phyloP scores from a whole-genome alignment of 2,888 invertebrate genomes.

The Venusia cambrica region DNA sequence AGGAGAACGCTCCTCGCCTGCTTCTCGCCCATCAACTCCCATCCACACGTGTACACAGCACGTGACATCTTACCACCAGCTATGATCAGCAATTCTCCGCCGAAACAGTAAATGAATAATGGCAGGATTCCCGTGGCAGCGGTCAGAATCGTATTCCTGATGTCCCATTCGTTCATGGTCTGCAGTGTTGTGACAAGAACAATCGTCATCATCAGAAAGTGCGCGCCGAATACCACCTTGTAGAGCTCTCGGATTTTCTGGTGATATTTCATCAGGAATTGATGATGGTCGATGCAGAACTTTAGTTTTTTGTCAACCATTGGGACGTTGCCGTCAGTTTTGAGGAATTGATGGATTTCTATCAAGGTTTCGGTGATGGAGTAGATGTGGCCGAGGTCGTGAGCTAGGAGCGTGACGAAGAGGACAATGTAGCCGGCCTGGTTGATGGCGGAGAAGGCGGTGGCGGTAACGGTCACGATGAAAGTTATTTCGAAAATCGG shows the following conservation, averaged over 20 bases:
- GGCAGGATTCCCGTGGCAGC: conserved; percentile 51
- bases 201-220: conserved; percentile 53
- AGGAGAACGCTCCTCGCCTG: conserved; percentile 43
- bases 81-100: conserved; percentile 50
- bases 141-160: conserved; percentile 49
- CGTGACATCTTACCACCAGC: conserved; percentile 44
- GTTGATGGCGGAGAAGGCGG: conserved; percentile 52
- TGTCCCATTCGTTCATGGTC: conserved; percentile 51
- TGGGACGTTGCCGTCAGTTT: conserved; percentile 11
- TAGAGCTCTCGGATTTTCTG: conserved; percentile 43
- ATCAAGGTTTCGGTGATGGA: conserved; percentile 47
- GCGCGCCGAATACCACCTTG: conserved; percentile 47
- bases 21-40: conserved; percentile 49
- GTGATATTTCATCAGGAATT: conserved; percentile 47
- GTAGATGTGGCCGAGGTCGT: conserved; percentile 54
- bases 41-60: conserved; percentile 48
- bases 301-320: conserved; percentile 37
- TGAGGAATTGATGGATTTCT: conserved; percentile 34
- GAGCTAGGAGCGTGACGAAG: conserved; percentile 47
- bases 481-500: conserved; percentile 52
- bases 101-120: conserved; percentile 55
- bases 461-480: conserved; percentile 40
- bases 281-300: conserved; percentile 54
- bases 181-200: conserved; percentile 55
- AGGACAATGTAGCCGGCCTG: conserved; percentile 58